These are phyloP conservation scores for Heterodera schachtii DNA, from an alignment of 1,140 invertebrate genomes.

Conservation along the genomic window DNA sequence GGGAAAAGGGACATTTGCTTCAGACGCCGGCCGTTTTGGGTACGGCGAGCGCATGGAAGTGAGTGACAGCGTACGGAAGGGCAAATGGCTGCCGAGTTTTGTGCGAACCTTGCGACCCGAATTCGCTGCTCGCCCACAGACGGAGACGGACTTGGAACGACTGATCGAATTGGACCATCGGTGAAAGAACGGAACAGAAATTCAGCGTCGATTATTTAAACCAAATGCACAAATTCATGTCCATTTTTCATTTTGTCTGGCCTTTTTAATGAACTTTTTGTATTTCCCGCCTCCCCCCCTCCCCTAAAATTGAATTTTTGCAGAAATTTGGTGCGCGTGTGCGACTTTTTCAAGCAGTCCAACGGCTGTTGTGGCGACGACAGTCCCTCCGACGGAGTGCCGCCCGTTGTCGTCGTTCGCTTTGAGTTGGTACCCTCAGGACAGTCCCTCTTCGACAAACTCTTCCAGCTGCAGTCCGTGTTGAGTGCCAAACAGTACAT, in stretches of 20 bases:
- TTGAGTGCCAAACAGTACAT: slow-evolving; percentile 22
- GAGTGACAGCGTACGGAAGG: background rate
- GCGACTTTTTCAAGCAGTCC: slow-evolving; percentile 11
- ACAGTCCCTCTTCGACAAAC: slow-evolving; percentile 9
- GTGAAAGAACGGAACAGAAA: background rate
- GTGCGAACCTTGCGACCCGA: slow-evolving; percentile 14
- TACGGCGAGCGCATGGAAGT: slow-evolving; percentile 22
- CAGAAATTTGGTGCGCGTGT: slow-evolving; percentile 16
- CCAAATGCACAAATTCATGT: slow-evolving; percentile 10
- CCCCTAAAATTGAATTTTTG: background rate
- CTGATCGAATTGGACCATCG: slow-evolving; percentile 26
- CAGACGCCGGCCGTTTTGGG: slow-evolving; percentile 25
- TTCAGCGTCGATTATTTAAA: background rate
- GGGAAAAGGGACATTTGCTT: background rate
- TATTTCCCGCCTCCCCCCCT: too few species aligned
- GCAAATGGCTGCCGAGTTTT: slow-evolving; percentile 22
- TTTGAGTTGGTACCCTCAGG: slow-evolving; percentile 10
- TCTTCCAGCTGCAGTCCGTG: slow-evolving; percentile 2
- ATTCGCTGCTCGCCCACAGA: background rate
- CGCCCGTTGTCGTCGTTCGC: slow-evolving; percentile 14
- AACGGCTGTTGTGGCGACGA: background rate
- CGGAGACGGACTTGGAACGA: slow-evolving; percentile 23
- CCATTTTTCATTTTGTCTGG: slow-evolving; percentile 5
- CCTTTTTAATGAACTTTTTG: too few species aligned
- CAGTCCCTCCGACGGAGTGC: background rate